Evolutionary conservation across 2,888 invertebrate species (phyloP).

Genomic region (Scaptomyza parva): DNA sequence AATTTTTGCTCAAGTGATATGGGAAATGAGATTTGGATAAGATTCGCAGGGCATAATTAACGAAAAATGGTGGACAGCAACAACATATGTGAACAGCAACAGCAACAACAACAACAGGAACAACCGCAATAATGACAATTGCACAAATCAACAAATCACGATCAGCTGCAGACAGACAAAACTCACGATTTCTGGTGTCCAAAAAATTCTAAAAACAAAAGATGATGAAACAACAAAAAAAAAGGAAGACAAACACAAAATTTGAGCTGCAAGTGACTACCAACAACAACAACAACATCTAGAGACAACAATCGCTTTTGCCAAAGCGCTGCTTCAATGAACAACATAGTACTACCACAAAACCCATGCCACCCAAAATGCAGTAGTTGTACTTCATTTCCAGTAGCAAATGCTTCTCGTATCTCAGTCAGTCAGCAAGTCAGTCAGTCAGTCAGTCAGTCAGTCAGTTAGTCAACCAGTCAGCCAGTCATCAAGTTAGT

Average conservation of each 20-base stretch:
- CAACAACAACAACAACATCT: conserved; percentile 1
- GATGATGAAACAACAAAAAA: too few relatives aligned
- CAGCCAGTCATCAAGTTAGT: too few relatives aligned
- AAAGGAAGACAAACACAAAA: conserved; percentile 13
- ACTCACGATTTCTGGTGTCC: conserved; percentile 67
- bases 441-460: conserved; percentile 3
- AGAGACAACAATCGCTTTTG: conserved; percentile 23
- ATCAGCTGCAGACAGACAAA: conserved; percentile 51
- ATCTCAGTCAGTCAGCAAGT: conserved; percentile 16
- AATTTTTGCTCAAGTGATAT: conserved; percentile 22
- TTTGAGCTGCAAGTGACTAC: conserved; percentile 22
- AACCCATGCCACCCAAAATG: conserved; percentile 13
- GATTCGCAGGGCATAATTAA: conserved; percentile 60
- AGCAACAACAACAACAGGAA: conserved; percentile 18
- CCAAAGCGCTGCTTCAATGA: conserved; percentile 39
- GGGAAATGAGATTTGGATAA: conserved; percentile 50
- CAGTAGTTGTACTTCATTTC: conserved; percentile 15
- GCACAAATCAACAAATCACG: conserved; percentile 79
- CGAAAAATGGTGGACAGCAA: conserved; percentile 52
- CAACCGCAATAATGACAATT: conserved; percentile 53
- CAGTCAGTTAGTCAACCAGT: not conserved
- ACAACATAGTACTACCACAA: not conserved
- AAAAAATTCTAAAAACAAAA: conserved; percentile 15
- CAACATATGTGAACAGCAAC: conserved; percentile 9
- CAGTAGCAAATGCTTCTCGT: conserved; percentile 13